These are phyloP conservation scores for Daktulosphaira vitifoliae DNA, from an alignment of 1,140 invertebrate genomes.

Conservation along the genomic window DNA sequence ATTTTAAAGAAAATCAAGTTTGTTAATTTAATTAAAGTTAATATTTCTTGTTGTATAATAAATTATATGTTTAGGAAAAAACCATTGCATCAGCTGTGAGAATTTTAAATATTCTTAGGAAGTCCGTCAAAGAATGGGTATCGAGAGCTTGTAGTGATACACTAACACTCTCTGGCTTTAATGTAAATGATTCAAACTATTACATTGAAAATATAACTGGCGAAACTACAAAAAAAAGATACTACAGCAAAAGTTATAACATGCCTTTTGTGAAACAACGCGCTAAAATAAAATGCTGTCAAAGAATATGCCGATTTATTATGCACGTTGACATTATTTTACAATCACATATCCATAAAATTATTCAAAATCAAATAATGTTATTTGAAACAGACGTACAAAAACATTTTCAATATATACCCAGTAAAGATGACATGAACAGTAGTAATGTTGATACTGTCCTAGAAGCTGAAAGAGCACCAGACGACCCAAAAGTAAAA, in stretches of 20 bases:
- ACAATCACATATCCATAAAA: conserved; percentile 1
- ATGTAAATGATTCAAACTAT: not conserved
- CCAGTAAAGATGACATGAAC: not conserved
- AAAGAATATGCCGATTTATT: conserved; percentile 1
- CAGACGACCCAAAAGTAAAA: conserved; percentile 5
- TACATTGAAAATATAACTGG: not conserved
- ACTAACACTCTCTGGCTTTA: not conserved
- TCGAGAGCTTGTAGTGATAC: not conserved
- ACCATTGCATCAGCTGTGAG: not conserved
- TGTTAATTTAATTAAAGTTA: too few relatives aligned
- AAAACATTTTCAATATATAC: not conserved
- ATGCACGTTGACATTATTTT: not conserved
- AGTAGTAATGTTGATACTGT: not conserved
- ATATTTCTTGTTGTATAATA: too few relatives aligned
- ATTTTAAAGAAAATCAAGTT: conserved; percentile 11
- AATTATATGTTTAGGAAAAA: not conserved
- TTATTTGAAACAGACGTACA: not conserved
- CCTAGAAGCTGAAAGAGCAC: not conserved
- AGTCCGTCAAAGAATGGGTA: not conserved
- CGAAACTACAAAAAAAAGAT: not conserved
- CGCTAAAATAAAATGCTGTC: not conserved
- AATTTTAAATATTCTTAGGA: not conserved
- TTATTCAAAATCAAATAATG: conserved; percentile 6
- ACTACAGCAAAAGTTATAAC: not conserved
- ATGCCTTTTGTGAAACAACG: not conserved